A percentile compares a stretch with the other conserved stretches of the same genome.
Evolutionary conservation across 35 echinoderm and acorn worm species (phyloP).

Genomic region (Lytechinus variegatus): DNA sequence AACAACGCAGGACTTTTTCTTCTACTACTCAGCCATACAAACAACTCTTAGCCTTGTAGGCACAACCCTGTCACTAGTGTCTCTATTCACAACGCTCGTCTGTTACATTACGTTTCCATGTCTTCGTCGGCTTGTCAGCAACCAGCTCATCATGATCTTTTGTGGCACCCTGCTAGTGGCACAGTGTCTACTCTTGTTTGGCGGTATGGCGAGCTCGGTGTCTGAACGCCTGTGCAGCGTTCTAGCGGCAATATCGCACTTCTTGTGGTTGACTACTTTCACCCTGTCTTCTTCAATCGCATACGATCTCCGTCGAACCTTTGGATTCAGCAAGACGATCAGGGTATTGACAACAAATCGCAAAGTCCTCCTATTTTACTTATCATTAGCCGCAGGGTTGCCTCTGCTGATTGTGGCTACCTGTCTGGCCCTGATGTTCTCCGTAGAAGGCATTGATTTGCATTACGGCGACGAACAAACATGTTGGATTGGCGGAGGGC

Average conservation of each 20-base stretch:
- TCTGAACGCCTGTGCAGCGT: not conserved
- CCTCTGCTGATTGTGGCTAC: not conserved
- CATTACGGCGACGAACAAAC: constrained; percentile 35
- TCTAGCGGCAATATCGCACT: not conserved
- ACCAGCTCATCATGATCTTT: constrained; percentile 21
- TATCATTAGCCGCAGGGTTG: not conserved
- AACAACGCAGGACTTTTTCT: not conserved
- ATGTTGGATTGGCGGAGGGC: constrained; percentile 69
- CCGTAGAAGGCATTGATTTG: not conserved
- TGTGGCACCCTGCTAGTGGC: not conserved
- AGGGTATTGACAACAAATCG: not conserved
- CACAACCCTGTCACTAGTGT: not conserved
- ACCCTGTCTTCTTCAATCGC: not conserved
- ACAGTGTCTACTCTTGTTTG: constrained; percentile 20
- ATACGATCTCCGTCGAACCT: not conserved
- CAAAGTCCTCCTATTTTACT: not conserved
- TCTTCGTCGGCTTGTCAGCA: constrained; percentile 7
- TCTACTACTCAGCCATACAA: not conserved
- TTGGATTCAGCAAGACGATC: not conserved
- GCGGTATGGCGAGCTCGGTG: not conserved
- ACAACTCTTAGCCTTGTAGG: not conserved
- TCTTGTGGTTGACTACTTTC: constrained; percentile 2
- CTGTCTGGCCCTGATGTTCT: not conserved
- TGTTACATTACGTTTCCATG: not conserved
- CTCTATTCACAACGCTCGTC: not conserved